Percentiles rank a stretch among this genome's conserved stretches.
Conservation (phyloP, 2,888 invertebrate species). For the Morinoia aosen region DNA sequence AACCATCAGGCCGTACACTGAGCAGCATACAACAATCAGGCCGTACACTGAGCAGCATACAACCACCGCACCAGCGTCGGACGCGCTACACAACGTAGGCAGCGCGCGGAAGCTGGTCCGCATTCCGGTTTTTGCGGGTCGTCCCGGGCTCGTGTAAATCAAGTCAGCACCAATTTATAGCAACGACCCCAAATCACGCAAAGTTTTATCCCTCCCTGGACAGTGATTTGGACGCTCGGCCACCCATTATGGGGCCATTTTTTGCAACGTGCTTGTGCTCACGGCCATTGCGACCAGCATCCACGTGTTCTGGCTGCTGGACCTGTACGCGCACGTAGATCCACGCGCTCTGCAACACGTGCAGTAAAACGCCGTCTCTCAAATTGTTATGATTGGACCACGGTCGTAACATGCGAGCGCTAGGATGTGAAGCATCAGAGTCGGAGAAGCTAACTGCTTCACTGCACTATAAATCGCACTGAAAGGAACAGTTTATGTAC, state of each 20-base stretch:
- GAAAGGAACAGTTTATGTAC: not conserved
- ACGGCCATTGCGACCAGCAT: not conserved
- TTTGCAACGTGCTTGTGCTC: constrained; percentile 37
- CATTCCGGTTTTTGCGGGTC: constrained; percentile 12
- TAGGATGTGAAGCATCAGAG: not conserved
- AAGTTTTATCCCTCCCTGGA: constrained; percentile 46
- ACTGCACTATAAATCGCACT: not conserved
- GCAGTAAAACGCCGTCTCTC: not conserved
- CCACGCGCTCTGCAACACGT: not conserved
- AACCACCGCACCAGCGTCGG: not conserved
- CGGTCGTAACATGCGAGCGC: not conserved
- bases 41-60: not conserved
- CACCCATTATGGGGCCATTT: constrained; percentile 34
- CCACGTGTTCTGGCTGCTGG: not conserved
- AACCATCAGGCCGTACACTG: not conserved
- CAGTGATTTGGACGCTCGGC: constrained; percentile 39
- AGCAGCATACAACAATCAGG: not conserved
- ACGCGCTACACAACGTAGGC: not conserved
- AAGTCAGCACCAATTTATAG: constrained; percentile 46
- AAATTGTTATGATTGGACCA: not conserved
- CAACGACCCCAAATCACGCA: constrained; percentile 50
- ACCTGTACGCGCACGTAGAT: not conserved
- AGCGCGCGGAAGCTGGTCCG: not conserved
- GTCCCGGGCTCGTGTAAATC: not conserved
- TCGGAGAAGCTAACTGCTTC: not conserved